A percentile compares a stretch with the other conserved stretches of the same genome.
phyloP scores from a whole-genome alignment of 2,797 vertebrate species.

The Pitangus sulphuratus region DNA sequence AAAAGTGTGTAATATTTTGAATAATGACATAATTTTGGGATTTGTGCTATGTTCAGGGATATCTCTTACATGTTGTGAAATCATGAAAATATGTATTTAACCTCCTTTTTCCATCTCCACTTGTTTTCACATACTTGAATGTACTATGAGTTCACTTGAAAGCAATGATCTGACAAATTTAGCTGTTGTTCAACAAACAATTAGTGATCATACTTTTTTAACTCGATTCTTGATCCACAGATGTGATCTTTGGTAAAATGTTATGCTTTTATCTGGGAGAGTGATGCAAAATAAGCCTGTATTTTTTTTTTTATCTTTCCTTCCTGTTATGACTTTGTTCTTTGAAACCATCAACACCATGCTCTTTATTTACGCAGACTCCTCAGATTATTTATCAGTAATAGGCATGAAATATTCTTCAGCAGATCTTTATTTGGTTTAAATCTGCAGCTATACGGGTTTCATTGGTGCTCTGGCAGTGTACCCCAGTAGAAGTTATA shows the following conservation, averaged over 20 bases:
- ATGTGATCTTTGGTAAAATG: not conserved
- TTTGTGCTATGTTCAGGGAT: not conserved
- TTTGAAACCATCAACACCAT: not conserved
- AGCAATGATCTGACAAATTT: not conserved
- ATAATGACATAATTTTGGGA: not conserved
- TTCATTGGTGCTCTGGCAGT: not conserved
- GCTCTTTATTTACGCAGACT: not conserved
- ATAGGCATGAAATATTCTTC: not conserved
- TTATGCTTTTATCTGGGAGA: not conserved
- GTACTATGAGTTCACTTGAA: not conserved
- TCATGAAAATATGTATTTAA: not conserved
- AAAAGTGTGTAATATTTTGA: not conserved
- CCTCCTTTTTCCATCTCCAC: not conserved
- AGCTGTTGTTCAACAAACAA: not conserved
- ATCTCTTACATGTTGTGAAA: not conserved
- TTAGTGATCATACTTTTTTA: not conserved
- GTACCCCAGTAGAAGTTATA: not conserved
- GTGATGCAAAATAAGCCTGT: not conserved
- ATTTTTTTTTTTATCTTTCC: not conserved
- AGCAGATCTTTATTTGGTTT: not conserved
- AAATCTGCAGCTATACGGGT: not conserved
- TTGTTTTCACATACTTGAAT: not conserved
- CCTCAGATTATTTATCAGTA: not conserved
- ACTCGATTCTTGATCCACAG: not conserved
- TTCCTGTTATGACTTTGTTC: not conserved